Percentiles rank a stretch among this genome's conserved stretches.
These are phyloP conservation scores for Acutogordius australiensis DNA, from an alignment of 2,888 invertebrate species.

Conservation along the genomic window DNA sequence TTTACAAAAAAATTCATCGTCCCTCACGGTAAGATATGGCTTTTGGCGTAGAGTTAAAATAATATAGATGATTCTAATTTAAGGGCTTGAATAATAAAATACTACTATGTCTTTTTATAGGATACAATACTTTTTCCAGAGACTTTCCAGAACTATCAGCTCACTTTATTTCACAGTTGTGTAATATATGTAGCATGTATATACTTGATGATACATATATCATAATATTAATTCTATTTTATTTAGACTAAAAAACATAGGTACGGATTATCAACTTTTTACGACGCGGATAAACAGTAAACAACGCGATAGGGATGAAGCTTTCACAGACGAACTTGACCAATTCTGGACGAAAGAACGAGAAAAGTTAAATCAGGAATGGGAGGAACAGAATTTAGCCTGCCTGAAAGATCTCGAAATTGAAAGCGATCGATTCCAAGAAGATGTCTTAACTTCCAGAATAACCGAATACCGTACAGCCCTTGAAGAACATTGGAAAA, in stretches of 20 bases:
- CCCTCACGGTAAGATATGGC: too few relatives aligned
- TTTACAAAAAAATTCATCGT: too few relatives aligned
- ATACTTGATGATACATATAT: too few relatives aligned
- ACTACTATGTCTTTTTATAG: too few relatives aligned
- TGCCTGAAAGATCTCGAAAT: background rate
- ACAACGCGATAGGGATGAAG: background rate
- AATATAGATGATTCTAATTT: too few relatives aligned
- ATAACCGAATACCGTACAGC: background rate
- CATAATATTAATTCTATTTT: too few relatives aligned
- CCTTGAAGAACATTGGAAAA: background rate
- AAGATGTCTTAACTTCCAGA: background rate
- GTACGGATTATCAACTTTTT: background rate
- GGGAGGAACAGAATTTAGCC: background rate
- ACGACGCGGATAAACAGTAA: background rate
- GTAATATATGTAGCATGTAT: too few relatives aligned
- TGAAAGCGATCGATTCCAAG: background rate
- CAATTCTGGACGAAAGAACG: background rate
- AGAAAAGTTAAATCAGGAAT: background rate
- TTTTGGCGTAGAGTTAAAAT: too few relatives aligned
- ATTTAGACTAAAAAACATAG: background rate
- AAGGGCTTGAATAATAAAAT: too few relatives aligned
- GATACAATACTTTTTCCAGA: too few relatives aligned
- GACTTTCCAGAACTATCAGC: too few relatives aligned
- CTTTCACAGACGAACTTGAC: background rate
- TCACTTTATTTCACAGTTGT: too few relatives aligned